Evolutionary conservation across 2,113 vertebrate genomes (phyloP), one percentile per base, ranked within the genome.

Genomic region (Dendrocopos noguchii): DNA sequence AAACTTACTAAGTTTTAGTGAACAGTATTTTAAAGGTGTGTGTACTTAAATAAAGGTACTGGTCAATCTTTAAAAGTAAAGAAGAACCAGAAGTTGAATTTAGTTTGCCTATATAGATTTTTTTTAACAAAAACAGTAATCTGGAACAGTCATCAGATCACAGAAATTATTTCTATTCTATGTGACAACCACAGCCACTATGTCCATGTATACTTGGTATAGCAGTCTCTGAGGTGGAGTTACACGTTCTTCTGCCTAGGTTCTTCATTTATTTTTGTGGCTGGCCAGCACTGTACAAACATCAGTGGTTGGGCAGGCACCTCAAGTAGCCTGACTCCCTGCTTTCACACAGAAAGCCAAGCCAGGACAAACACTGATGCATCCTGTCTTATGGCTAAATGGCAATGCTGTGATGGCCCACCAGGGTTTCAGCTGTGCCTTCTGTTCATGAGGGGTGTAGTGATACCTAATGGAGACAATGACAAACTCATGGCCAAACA

Each of bases 401-500:
- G 33, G 68, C 36, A 75, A 42, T 9, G 12, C 29, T 16, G 8
- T 36, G 25, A 4, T 65, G 25, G 15, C 15, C 28, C 81, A 39
- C 4, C 21, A 50, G 31, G 7, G 10, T 64, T 66, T 84, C 61
- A 60, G 18, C 81, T 87, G 44, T 72, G 53, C 36, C 57, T 64
- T 9, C 0, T 8, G 33, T 22, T 10, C 28, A 2, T 4, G 5
- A 42, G 31, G 2, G 1, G 4, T 10, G 16, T 19, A 42, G 33
- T 3, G 1, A 42, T 28, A 71, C 46, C 33, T 56, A 27, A 55
- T 13, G 17, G 33, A 9, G 15, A 56, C 9, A 21, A 14, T 10
- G 9, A 47, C 12, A 9, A 36, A 10, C 36, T 84, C 8, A 5
- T 16, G 25, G 53, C 19, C 22, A 18, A 57, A 55, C 22, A 29